Conservation (phyloP, 2,888 invertebrate species). For the Dichetophora obliterata region DNA sequence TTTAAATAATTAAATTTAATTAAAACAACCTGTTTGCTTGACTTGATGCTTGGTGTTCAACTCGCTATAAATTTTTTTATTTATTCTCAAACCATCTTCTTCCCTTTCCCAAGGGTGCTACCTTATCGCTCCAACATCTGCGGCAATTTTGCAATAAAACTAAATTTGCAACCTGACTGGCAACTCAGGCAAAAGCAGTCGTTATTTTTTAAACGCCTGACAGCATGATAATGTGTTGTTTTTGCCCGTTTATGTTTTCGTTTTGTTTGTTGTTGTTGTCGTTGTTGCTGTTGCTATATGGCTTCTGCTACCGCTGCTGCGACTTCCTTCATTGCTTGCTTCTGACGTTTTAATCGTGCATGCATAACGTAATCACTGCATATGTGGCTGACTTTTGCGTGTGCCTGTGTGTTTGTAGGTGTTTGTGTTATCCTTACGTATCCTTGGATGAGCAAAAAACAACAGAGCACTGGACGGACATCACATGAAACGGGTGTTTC, state of each 20-base stretch:
- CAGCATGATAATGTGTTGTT: constrained; percentile 26
- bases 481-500: not conserved
- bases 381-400: constrained; percentile 23
- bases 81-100: constrained; percentile 56
- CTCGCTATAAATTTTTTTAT: too few relatives aligned
- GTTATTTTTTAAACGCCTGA: constrained; percentile 27
- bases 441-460: constrained; percentile 21
- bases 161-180: constrained; percentile 16
- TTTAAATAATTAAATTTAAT: constrained; percentile 30
- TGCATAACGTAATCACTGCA: constrained; percentile 38
- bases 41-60: constrained; percentile 49
- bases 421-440: constrained; percentile 17
- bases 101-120: constrained; percentile 17
- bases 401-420: not conserved
- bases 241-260: not conserved
- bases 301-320: not conserved
- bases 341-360: constrained; percentile 39
- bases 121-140: constrained; percentile 27
- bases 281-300: not conserved
- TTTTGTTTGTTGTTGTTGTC: not conserved
- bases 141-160: constrained; percentile 17
- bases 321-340: constrained; percentile 6
- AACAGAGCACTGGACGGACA: not conserved
- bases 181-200: not conserved
- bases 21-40: constrained; percentile 38